Percentiles rank a stretch among this genome's conserved stretches.
These are phyloP conservation scores for Echiichthys vipera DNA, from an alignment of 2,797 vertebrate genomes.

Conservation along the genomic window DNA sequence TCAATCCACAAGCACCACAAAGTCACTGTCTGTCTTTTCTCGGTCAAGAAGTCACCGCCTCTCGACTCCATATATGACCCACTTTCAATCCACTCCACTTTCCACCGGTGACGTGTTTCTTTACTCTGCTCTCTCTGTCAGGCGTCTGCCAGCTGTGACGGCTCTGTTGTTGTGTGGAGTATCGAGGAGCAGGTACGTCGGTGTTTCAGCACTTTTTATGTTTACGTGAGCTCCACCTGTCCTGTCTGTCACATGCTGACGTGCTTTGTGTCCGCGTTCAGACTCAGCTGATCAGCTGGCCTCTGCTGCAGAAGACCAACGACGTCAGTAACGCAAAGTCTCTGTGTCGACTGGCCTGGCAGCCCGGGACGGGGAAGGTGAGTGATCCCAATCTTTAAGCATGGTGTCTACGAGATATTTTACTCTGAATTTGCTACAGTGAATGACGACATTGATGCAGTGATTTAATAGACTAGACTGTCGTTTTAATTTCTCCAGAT, in stretches of 20 bases:
- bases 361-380: conserved; percentile 89
- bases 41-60: no score
- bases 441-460: no score
- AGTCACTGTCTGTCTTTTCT: no score
- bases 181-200: conserved; percentile 90
- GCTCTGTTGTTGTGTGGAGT: conserved; percentile 93
- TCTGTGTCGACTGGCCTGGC: conserved; percentile 94
- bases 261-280: conserved; percentile 62
- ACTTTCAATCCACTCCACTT: no score
- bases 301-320: conserved; percentile 91
- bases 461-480: no score
- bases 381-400: not conserved
- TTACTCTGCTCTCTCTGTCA: conserved; percentile 56
- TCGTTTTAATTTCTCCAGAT: no score
- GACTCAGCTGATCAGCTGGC: conserved; percentile 88
- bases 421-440: no score
- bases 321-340: conserved; percentile 92
- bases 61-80: no score
- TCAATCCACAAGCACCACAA: no score
- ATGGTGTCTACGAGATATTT: accelerated
- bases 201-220: not conserved
- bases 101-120: no score
- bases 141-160: conserved; percentile 96
- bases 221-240: not conserved
- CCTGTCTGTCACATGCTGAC: not conserved